These are phyloP conservation scores for Melanophora roralis DNA, from an alignment of 2,888 invertebrate species.

Conservation along the genomic window DNA sequence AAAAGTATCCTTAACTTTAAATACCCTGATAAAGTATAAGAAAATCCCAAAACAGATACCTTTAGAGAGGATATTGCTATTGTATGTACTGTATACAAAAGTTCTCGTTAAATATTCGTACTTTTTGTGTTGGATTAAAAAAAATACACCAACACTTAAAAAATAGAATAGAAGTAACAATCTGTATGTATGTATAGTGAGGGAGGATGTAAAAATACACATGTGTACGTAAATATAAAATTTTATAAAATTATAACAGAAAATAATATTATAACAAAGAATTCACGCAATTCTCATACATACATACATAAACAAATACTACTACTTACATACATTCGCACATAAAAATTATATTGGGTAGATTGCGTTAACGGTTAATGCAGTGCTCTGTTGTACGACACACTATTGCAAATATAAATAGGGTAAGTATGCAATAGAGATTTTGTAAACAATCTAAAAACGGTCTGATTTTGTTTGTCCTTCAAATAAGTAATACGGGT, in stretches of 20 bases:
- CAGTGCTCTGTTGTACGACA: slow-evolving; percentile 19
- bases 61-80: slow-evolving; percentile 38
- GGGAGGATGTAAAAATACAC: background rate
- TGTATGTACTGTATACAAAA: background rate
- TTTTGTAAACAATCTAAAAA: too few species aligned
- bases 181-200: background rate
- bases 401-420: slow-evolving; percentile 18
- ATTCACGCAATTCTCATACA: slow-evolving; percentile 12
- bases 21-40: background rate
- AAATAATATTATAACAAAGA: slow-evolving; percentile 53
- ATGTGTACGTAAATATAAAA: background rate
- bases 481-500: background rate
- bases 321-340: background rate
- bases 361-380: slow-evolving; percentile 30
- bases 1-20: slow-evolving; percentile 40
- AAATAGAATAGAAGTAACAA: background rate
- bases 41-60: slow-evolving; percentile 31
- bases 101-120: too few species aligned
- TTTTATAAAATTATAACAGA: slow-evolving; percentile 42
- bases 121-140: background rate
- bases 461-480: too few species aligned
- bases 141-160: background rate
- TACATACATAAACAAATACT: background rate
- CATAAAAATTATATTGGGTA: background rate
- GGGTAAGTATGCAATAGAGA: too few species aligned